phyloP scores from a whole-genome alignment of 2,113 vertebrate genomes.

The Platysteira castanea region DNA sequence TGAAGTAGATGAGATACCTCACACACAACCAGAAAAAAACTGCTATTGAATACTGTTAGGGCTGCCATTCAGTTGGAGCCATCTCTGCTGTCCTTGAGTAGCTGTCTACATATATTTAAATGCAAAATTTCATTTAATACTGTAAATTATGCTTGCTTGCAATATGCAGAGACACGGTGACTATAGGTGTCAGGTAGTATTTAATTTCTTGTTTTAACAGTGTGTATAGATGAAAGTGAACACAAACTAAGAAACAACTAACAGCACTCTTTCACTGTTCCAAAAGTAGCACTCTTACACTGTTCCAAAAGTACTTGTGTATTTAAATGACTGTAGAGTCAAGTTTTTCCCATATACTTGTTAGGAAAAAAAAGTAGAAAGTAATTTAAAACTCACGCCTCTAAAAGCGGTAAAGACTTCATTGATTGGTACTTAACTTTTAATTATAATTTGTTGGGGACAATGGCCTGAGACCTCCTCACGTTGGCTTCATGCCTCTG shows the following conservation, averaged over 20 bases:
- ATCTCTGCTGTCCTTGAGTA: not conserved
- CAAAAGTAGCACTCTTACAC: not conserved
- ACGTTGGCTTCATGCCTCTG: not conserved
- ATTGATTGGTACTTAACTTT: not conserved
- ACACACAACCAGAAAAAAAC: not conserved
- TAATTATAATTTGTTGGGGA: slow-evolving; percentile 2
- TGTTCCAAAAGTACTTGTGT: not conserved
- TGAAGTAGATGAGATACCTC: not conserved
- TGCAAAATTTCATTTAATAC: not conserved
- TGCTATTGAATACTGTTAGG: not conserved
- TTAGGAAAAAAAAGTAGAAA: not conserved
- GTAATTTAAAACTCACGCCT: not conserved
- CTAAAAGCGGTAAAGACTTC: not conserved
- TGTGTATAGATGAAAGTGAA: not conserved
- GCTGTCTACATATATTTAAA: not conserved
- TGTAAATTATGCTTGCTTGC: not conserved
- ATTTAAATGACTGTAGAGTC: not conserved
- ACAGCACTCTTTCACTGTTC: not conserved
- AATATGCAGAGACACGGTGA: not conserved
- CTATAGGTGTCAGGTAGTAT: not conserved
- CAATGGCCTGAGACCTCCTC: slow-evolving; percentile 6
- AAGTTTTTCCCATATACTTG: not conserved
- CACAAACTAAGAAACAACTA: not conserved
- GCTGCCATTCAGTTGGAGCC: not conserved
- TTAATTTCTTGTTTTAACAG: not conserved